Evolutionary conservation across 2,797 vertebrate species (phyloP).

Genomic region (Linurgus olivaceus): DNA sequence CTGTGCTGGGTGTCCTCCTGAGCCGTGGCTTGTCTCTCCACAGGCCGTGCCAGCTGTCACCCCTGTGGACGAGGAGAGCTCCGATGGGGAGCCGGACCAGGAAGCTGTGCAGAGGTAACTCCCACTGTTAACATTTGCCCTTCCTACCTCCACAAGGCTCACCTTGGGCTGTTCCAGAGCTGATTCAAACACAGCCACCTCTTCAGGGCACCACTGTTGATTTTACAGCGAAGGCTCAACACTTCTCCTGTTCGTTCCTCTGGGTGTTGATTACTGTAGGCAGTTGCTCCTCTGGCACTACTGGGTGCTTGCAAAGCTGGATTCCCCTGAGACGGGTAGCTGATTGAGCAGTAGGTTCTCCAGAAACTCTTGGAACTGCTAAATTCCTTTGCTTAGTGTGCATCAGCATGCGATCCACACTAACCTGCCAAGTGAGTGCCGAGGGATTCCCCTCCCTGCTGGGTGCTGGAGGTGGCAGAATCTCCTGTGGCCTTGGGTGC

Average conservation of each 20-base stretch:
- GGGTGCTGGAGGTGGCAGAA: background rate
- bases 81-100: slow-evolving; percentile 95
- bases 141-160: slow-evolving; percentile 32
- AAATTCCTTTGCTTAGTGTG: slow-evolving; percentile 33
- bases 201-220: background rate
- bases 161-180: background rate
- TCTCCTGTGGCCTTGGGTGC: slow-evolving; percentile 30
- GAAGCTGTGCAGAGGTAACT: slow-evolving; percentile 98
- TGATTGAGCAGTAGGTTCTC: background rate
- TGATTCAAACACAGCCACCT: background rate
- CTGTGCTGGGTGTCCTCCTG: background rate
- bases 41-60: slow-evolving; percentile 93
- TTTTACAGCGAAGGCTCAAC: background rate
- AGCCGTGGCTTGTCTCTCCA: background rate
- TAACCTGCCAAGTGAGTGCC: slow-evolving; percentile 50
- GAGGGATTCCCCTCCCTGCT: slow-evolving; percentile 3
- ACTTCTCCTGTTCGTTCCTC: background rate
- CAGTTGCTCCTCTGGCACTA: background rate
- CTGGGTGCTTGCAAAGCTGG: background rate
- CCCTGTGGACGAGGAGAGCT: slow-evolving; percentile 98
- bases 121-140: slow-evolving; percentile 50
- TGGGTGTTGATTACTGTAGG: background rate
- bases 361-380: slow-evolving; percentile 15
- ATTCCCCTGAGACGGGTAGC: background rate
- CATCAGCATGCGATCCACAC: slow-evolving; percentile 43